Conservation (phyloP, 2,797 vertebrate genomes). For the Sebastes trivittatus region DNA sequence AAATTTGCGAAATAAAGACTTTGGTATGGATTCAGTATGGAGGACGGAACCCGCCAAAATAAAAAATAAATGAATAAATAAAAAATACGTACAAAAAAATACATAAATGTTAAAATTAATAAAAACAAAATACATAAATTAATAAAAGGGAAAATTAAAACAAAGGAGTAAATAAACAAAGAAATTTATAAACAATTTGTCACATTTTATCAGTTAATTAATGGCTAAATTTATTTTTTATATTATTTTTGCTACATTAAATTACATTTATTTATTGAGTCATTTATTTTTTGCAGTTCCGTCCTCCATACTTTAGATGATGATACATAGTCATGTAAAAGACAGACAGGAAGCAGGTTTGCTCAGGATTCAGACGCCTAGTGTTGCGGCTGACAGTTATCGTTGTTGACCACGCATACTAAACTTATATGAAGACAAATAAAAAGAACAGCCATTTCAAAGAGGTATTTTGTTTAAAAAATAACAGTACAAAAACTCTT, state of each 20-base stretch:
- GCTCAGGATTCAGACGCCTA: neutral
- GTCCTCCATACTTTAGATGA: neutral
- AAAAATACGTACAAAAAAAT: neutral
- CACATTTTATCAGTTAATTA: no score
- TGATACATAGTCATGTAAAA: neutral
- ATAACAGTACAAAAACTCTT: constrained; percentile 58
- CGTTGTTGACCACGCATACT: neutral
- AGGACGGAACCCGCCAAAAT: no score
- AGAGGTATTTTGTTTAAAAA: constrained; percentile 59
- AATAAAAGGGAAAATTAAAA: no score
- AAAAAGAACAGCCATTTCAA: neutral
- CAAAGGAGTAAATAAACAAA: no score
- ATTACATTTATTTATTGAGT: no score
- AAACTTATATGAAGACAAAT: neutral
- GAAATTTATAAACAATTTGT: no score
- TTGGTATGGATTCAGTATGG: neutral
- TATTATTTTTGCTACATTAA: no score
- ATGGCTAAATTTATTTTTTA: no score
- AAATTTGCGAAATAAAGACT: neutral
- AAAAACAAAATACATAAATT: neutral
- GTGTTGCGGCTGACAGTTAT: neutral
- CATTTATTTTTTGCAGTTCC: no score
- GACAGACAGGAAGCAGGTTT: neutral
- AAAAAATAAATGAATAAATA: no score
- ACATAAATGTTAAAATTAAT: neutral